These are phyloP conservation scores for Parazoanthus atlanticus DNA, from an alignment of 92 coral and sea anemone species.

Conservation along the genomic window DNA sequence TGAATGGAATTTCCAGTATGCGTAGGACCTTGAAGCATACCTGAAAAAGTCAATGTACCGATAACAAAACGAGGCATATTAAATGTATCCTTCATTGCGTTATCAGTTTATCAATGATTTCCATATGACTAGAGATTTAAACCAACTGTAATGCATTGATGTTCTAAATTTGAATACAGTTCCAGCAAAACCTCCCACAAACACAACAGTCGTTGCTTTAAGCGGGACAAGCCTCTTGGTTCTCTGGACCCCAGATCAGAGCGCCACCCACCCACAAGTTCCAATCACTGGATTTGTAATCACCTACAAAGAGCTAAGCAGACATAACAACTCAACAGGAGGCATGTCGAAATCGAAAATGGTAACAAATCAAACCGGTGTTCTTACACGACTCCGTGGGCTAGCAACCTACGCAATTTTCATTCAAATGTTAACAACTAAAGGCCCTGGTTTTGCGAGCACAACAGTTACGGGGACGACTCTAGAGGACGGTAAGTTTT, in stretches of 20 bases:
- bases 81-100: not conserved
- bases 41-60: not conserved
- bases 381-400: conserved; percentile 16
- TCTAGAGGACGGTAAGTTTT: conserved; percentile 15
- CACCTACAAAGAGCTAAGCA: not conserved
- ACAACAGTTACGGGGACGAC: not conserved
- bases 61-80: not conserved
- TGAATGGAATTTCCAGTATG: too few species aligned
- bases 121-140: not conserved
- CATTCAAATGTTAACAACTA: conserved; percentile 18
- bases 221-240: conserved; percentile 1
- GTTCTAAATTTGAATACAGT: not conserved
- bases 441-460: conserved; percentile 25
- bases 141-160: not conserved
- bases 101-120: not conserved
- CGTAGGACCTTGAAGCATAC: not conserved
- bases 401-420: conserved; percentile 28
- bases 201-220: not conserved
- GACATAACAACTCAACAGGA: not conserved
- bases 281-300: conserved; percentile 6
- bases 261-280: not conserved
- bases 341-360: conserved; percentile 10
- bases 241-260: not conserved
- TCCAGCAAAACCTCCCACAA: conserved; percentile 23
- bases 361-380: not conserved